Percentiles rank a stretch among this genome's conserved stretches.
phyloP scores from a whole-genome alignment of 2,888 invertebrate species.

The Amblyteles armatorius region DNA sequence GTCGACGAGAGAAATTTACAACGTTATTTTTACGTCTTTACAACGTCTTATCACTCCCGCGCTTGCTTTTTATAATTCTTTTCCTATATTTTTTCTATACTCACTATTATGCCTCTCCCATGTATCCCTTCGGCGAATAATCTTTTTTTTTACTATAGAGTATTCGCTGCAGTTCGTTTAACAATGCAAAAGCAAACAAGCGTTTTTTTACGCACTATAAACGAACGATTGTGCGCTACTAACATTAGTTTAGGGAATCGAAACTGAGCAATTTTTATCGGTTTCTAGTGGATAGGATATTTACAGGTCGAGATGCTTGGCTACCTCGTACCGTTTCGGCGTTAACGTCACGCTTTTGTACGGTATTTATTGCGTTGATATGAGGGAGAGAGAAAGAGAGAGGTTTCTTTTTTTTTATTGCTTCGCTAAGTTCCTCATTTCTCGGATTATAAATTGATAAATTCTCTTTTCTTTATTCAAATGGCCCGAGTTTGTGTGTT shows the following conservation, averaged over 20 bases:
- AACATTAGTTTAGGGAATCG: constrained; percentile 33
- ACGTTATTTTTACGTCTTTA: constrained; percentile 8
- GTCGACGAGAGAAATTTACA: constrained; percentile 56
- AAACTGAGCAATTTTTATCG: constrained; percentile 56
- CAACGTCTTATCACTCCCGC: constrained; percentile 34
- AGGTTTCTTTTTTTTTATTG: constrained; percentile 48
- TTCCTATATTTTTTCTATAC: constrained; percentile 6
- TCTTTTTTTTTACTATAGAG: background rate
- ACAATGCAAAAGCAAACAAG: constrained; percentile 44
- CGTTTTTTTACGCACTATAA: constrained; percentile 42
- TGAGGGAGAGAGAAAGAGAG: constrained; percentile 33
- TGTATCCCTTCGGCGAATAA: constrained; percentile 18
- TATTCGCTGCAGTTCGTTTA: constrained; percentile 20
- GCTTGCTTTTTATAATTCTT: constrained; percentile 32
- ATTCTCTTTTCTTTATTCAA: constrained; percentile 39
- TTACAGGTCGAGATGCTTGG: constrained; percentile 64
- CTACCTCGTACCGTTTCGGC: constrained; percentile 54
- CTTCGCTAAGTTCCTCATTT: constrained; percentile 54
- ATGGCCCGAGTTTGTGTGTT: constrained; percentile 39
- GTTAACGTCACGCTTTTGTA: constrained; percentile 37
- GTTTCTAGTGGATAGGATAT: constrained; percentile 45
- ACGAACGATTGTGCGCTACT: constrained; percentile 47
- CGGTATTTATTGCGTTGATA: constrained; percentile 59
- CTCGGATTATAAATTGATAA: constrained; percentile 53
- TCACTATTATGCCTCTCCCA: constrained; percentile 26